These are phyloP conservation scores for Aselliscus stoliczkanus DNA, from an alignment of 2,797 vertebrate genomes.

Conservation along the genomic window DNA sequence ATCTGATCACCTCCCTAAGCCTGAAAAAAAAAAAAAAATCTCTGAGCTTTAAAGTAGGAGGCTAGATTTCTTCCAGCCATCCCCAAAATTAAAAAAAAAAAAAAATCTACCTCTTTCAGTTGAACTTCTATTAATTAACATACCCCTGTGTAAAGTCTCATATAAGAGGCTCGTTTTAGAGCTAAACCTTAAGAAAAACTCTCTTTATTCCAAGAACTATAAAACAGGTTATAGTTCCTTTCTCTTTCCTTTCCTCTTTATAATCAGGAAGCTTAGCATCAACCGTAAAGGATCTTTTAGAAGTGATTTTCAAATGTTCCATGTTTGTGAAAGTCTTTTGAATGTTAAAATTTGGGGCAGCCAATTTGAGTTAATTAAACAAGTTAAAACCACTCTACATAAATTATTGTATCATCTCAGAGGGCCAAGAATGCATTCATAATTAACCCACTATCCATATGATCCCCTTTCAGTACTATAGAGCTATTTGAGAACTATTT, in stretches of 20 bases:
- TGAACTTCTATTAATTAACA: neutral
- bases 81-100: neutral
- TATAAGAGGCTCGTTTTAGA: neutral
- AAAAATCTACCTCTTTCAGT: neutral
- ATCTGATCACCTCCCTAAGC: neutral
- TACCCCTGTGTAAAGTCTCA: neutral
- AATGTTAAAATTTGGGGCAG: neutral
- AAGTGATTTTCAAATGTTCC: constrained; percentile 5
- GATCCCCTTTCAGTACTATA: neutral
- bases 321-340: constrained; percentile 8
- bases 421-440: neutral
- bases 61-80: neutral
- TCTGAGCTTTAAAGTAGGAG: neutral
- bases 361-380: constrained; percentile 14
- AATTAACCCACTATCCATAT: neutral
- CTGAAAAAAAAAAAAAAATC: constrained; percentile 6
- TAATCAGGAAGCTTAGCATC: neutral
- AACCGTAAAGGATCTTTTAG: neutral
- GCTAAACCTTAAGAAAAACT: neutral
- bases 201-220: neutral
- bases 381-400: constrained; percentile 17
- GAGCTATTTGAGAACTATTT: neutral
- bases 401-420: neutral
- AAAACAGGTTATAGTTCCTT: neutral
- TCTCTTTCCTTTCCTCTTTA: neutral